These are phyloP conservation scores for Genyomyrus donnyi DNA, from an alignment of 2,113 vertebrate genomes.

Conservation along the genomic window DNA sequence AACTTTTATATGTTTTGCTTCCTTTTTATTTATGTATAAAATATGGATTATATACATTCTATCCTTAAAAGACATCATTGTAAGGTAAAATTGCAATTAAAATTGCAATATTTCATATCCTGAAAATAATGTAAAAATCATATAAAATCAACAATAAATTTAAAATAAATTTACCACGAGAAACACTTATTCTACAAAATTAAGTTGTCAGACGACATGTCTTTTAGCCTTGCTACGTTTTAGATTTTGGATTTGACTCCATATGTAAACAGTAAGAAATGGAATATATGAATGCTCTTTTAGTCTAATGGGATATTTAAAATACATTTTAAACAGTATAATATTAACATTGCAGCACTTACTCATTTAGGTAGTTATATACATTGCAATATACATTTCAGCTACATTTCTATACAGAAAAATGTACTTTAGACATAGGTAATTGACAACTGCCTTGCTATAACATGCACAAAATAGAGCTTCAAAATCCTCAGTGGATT, in stretches of 20 bases:
- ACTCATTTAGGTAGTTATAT: neutral
- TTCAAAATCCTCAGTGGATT: neutral
- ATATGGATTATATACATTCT: neutral
- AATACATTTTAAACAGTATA: neutral
- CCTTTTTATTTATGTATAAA: neutral
- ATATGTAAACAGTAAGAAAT: neutral
- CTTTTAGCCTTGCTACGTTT: neutral
- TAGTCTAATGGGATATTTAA: neutral
- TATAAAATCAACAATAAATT: neutral
- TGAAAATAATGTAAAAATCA: neutral
- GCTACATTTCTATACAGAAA: neutral
- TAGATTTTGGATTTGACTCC: neutral
- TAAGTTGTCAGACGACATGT: neutral
- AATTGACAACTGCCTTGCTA: neutral
- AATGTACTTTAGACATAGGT: neutral
- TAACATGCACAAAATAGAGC: neutral
- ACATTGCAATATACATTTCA: neutral
- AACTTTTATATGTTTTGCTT: neutral
- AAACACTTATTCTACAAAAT: neutral
- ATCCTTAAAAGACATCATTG: neutral
- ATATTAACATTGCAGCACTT: neutral
- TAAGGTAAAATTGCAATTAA: neutral
- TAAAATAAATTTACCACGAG: neutral
- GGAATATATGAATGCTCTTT: neutral
- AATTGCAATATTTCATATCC: neutral